Evolutionary conservation across 1,140 invertebrate species (phyloP).

Genomic region (Antheraea pernyi): DNA sequence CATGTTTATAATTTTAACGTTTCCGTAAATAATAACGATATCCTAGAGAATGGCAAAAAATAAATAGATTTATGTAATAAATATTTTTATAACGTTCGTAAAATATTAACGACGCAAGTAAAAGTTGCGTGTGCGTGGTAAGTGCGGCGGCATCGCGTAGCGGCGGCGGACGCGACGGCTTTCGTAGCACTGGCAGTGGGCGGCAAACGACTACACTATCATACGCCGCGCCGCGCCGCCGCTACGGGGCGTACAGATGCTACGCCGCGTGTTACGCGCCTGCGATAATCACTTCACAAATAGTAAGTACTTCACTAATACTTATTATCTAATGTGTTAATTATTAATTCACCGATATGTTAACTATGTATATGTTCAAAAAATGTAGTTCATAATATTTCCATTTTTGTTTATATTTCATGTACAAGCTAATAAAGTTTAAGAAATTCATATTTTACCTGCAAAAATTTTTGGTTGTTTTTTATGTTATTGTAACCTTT

Average conservation of each 20-base stretch:
- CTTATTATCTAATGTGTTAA: too few species aligned
- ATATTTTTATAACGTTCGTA: constrained; percentile 58
- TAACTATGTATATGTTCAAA: too few species aligned
- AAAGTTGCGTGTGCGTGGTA: constrained; percentile 34
- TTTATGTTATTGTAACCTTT: too few species aligned
- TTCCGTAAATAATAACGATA: background rate
- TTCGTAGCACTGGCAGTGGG: constrained; percentile 45
- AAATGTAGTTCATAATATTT: too few species aligned
- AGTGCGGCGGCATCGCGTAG: constrained; percentile 29
- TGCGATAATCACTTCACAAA: constrained; percentile 5
- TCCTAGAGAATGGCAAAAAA: background rate
- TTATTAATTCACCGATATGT: too few species aligned
- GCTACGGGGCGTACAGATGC: constrained; percentile 6
- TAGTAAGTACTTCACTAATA: too few species aligned
- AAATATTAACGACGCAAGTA: constrained; percentile 55
- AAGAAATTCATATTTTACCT: too few species aligned
- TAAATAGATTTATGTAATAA: constrained; percentile 40
- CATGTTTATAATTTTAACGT: background rate
- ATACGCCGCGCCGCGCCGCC: constrained; percentile 24
- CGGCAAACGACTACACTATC: constrained; percentile 20
- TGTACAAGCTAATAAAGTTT: too few species aligned
- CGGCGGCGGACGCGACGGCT: constrained; percentile 44
- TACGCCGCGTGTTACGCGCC: constrained; percentile 20
- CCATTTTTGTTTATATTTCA: too few species aligned
- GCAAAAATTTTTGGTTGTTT: too few species aligned